Evolutionary conservation across 2,113 vertebrate genomes (phyloP).

Genomic region (Polypterus senegalus): DNA sequence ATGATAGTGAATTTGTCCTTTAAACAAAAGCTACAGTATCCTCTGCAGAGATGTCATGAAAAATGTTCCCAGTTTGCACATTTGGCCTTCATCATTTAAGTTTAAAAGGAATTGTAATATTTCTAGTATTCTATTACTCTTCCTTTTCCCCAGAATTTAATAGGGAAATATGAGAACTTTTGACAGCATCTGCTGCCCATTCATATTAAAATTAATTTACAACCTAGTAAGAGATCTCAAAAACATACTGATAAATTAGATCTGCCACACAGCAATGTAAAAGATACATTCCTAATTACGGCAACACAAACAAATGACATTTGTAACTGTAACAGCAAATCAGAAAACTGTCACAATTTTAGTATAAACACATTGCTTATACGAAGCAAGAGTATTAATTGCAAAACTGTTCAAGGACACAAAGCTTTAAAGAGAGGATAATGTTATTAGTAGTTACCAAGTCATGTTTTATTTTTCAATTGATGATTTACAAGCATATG

Average conservation of each 20-base stretch:
- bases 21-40: constrained; percentile 7
- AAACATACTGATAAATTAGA: constrained; percentile 1
- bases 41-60: neutral
- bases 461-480: no score
- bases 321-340: neutral
- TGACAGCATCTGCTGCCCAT: neutral
- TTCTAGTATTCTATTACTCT: no score
- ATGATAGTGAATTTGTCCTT: constrained; percentile 10
- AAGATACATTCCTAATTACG: neutral
- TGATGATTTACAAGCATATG: no score
- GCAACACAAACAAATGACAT: neutral
- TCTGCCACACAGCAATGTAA: neutral
- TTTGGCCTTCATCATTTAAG: neutral
- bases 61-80: constrained; percentile 7
- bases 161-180: neutral
- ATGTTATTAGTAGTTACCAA: neutral
- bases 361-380: neutral
- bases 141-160: neutral
- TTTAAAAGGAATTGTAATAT: neutral
- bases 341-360: neutral
- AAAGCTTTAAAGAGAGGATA: neutral
- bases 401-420: neutral
- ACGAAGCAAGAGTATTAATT: neutral
- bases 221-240: neutral
- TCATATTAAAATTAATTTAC: neutral